A percentile compares a stretch with the other conserved stretches of the same genome.
Evolutionary conservation across 2,888 invertebrate genomes (phyloP).

Genomic region (Drosophila falleni): DNA sequence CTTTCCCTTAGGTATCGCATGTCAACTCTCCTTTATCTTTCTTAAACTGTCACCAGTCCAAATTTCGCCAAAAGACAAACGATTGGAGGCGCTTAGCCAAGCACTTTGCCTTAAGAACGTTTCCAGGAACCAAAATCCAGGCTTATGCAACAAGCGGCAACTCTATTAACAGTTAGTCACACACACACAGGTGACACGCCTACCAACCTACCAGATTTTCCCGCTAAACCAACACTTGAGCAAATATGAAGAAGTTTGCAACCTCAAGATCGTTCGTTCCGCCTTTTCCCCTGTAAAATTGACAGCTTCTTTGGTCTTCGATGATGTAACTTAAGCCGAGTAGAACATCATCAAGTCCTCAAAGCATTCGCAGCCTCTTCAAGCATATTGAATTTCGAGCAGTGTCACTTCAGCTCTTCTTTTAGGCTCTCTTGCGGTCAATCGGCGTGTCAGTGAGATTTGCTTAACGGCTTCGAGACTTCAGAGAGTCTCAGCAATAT

Average conservation of each 20-base stretch:
- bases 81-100: conserved; percentile 56
- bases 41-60: conserved; percentile 65
- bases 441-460: conserved; percentile 64
- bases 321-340: conserved; percentile 75
- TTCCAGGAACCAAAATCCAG: conserved; percentile 61
- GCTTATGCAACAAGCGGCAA: conserved; percentile 59
- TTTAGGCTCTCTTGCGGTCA: conserved; percentile 67
- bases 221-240: conserved; percentile 75
- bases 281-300: conserved; percentile 17
- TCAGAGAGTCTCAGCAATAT: not conserved
- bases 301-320: conserved; percentile 27
- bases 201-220: conserved; percentile 46
- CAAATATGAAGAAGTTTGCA: conserved; percentile 67
- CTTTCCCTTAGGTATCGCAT: conserved; percentile 75
- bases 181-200: conserved; percentile 71
- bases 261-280: conserved; percentile 52
- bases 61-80: conserved; percentile 50
- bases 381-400: conserved; percentile 68
- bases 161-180: conserved; percentile 68
- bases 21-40: conserved; percentile 53
- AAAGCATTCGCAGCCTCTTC: conserved; percentile 63
- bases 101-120: conserved; percentile 35
- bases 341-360: conserved; percentile 34
- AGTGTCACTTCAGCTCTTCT: conserved; percentile 57
- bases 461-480: conserved; percentile 67